Conservation (phyloP, 2,797 vertebrate genomes). For the Buceros bicornis region DNA sequence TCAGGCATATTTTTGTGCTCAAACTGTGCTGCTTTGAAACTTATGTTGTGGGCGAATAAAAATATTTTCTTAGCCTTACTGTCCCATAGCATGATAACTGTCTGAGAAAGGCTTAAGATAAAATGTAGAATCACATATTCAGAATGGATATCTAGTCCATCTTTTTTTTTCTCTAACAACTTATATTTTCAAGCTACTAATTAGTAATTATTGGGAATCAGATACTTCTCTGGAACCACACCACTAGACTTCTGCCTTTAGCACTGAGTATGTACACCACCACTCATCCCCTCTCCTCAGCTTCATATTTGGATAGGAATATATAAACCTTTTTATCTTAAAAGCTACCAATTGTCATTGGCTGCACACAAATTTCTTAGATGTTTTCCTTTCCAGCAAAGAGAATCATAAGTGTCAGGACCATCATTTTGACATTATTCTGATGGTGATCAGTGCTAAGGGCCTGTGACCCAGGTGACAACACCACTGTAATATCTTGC, state of each 20-base stretch:
- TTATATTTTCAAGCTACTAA: not conserved
- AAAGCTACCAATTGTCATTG: not conserved
- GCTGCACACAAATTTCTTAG: not conserved
- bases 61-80: not conserved
- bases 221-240: not conserved
- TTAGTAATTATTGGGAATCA: not conserved
- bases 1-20: not conserved
- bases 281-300: not conserved
- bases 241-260: not conserved
- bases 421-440: not conserved
- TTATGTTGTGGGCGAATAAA: not conserved
- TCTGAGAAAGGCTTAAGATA: not conserved
- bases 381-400: not conserved
- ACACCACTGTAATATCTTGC: not conserved
- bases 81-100: not conserved
- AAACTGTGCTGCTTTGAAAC: not conserved
- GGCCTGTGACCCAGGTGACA: not conserved
- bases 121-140: not conserved
- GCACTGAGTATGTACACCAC: too few relatives aligned
- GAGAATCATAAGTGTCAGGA: not conserved
- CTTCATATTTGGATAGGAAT: not conserved
- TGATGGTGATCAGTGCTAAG: not conserved
- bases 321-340: not conserved
- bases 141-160: not conserved
- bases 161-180: not conserved